Base-by-base conservation (phyloP, 2,113 vertebrate genomes). In the Garra rufa region DNA sequence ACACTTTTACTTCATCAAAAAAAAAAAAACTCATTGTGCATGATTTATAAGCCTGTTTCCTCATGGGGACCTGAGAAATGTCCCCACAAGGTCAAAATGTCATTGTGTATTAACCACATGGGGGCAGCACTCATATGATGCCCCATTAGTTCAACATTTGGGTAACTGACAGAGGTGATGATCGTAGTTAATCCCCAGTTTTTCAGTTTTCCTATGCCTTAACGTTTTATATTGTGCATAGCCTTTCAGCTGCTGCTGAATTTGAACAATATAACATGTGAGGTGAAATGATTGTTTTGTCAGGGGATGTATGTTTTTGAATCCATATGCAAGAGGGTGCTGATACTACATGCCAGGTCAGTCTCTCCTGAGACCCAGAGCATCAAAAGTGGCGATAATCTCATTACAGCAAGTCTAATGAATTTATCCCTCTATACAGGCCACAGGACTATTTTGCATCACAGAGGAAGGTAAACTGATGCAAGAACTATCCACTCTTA, bases 391-490 rank as follows among this genome's bases (percentile, higher is more conserved):
- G 38, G 76, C 67, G 38, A 87, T 87, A 80, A 67, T 79, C 75
- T 86, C 59, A 81, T 87, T 87, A 87, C 57, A 84, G 57, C 61
- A 74, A n/a, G 50, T 71, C 24, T 83, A 87, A 87, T 83, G 34
- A 81, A 63, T 24, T 24, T 52, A 57, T 75, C 76, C 46, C 15
- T 17, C 24, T 48, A 17, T 21, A 83, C 26, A 71, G 44, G 55
- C 80, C 50, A 30, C 61, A 57, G 11, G 50, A n/a, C 10, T 55
- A 41, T 14, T 57, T 69, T 86, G 4, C 78, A 9, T 34, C 57
- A 83, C 13, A 30, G 46, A 24, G 10, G 24, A 34, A 52, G 73
- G 15, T 76, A 67, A 61, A 69, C 38, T 10, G 41, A 79, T 67
- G 50, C 14, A 50, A 77, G 50, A 67, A 76, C 7, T 44, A 5